phyloP scores from a whole-genome alignment of 2,888 invertebrate genomes.

The Nasonia oneida region DNA sequence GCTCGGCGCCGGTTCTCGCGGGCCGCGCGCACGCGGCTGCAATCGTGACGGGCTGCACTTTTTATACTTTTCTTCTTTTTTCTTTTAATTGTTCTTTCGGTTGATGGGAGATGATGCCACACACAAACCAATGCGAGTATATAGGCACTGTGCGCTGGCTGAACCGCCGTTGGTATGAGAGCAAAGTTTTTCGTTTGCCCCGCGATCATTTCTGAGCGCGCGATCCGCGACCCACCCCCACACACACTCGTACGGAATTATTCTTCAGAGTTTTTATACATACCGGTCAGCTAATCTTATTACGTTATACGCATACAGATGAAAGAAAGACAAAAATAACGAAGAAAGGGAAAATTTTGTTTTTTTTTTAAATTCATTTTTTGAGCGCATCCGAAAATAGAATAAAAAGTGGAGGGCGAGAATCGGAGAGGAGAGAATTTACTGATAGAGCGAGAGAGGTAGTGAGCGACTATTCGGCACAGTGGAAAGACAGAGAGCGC shows the following conservation, averaged over 20 bases:
- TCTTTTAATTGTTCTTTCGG: slow-evolving; percentile 39
- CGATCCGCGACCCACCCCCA: slow-evolving; percentile 48
- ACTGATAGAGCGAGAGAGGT: not conserved
- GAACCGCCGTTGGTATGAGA: slow-evolving; percentile 58
- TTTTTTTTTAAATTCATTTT: slow-evolving; percentile 46
- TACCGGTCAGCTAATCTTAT: not conserved
- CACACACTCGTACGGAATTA: slow-evolving; percentile 21
- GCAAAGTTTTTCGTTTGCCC: slow-evolving; percentile 59
- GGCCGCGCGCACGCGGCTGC: not conserved
- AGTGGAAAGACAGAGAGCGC: slow-evolving; percentile 35
- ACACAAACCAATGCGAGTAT: slow-evolving; percentile 41
- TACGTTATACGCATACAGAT: not conserved
- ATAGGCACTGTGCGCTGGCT: slow-evolving; percentile 62
- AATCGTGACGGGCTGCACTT: slow-evolving; percentile 29
- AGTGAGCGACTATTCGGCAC: slow-evolving; percentile 21
- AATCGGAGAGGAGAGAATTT: slow-evolving; percentile 10
- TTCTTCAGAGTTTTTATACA: not conserved
- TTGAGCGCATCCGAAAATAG: not conserved
- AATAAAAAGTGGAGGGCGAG: slow-evolving; percentile 34
- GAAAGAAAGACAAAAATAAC: slow-evolving; percentile 10
- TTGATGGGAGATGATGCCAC: slow-evolving; percentile 27
- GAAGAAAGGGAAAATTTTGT: slow-evolving; percentile 18
- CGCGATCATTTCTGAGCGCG: slow-evolving; percentile 55
- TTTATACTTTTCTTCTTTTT: slow-evolving; percentile 30
- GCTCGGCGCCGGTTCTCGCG: slow-evolving; percentile 9